These are phyloP conservation scores for Stegodyphus mimosarum DNA, from an alignment of 1,140 invertebrate genomes.

Conservation along the genomic window DNA sequence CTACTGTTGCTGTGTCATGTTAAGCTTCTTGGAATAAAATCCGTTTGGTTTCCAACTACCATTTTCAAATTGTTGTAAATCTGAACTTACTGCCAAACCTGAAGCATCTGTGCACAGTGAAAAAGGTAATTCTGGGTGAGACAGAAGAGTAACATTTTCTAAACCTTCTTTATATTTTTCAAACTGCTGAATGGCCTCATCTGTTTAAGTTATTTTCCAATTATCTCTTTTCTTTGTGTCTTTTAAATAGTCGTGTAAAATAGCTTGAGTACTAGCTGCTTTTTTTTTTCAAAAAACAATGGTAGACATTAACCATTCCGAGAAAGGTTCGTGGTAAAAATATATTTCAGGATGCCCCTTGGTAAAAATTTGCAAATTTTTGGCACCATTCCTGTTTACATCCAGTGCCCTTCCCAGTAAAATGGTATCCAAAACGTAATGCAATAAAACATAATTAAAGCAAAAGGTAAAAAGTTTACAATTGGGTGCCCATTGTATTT, in stretches of 20 bases:
- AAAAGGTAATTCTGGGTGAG: conserved; percentile 33
- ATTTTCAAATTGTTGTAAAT: conserved; percentile 56
- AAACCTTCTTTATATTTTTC: conserved; percentile 67
- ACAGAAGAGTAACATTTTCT: conserved; percentile 34
- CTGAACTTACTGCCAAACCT: conserved; percentile 54
- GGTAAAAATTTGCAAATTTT: no score
- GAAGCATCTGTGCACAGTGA: conserved; percentile 61
- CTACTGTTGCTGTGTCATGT: conserved; percentile 47
- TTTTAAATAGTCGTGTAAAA: conserved; percentile 49
- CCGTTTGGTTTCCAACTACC: conserved; percentile 54
- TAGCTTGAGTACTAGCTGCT: conserved; percentile 58
- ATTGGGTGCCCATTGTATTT: no score
- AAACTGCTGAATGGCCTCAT: conserved; percentile 65
- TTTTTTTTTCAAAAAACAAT: conserved; percentile 65
- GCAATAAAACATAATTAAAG: no score
- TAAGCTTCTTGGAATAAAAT: conserved; percentile 62
- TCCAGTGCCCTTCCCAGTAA: no score
- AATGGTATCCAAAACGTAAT: no score
- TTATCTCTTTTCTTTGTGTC: conserved; percentile 21
- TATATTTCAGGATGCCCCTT: no score
- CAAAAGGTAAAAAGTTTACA: no score
- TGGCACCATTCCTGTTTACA: no score
- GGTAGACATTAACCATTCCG: conserved; percentile 68
- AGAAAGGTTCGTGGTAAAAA: conserved; percentile 66
- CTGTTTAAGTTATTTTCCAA: conserved; percentile 50